Percentiles rank a stretch among this genome's conserved stretches.
Evolutionary conservation across 2,888 invertebrate species (phyloP).

Genomic region (Parasteatoda lunata): DNA sequence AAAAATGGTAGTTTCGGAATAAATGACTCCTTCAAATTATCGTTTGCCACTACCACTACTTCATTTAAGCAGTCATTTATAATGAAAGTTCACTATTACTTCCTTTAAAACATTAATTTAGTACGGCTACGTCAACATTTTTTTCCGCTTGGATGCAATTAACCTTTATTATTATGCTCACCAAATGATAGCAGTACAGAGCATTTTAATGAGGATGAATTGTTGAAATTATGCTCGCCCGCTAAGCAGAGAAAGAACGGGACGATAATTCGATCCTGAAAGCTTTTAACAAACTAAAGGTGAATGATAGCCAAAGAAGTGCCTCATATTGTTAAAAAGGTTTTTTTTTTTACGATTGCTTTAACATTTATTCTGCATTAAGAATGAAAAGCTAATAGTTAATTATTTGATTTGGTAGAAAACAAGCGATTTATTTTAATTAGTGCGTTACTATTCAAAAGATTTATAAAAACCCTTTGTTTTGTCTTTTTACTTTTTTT

Average conservation of each 20-base stretch:
- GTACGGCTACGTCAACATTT: conserved; percentile 32
- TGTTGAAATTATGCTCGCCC: conserved; percentile 20
- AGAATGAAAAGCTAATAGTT: no score
- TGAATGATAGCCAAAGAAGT: neutral
- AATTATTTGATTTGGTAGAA: no score
- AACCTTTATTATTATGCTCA: conserved; percentile 13
- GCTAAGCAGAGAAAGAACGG: neutral
- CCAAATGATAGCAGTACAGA: conserved; percentile 5
- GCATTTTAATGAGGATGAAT: conserved; percentile 35
- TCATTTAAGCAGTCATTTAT: conserved; percentile 21
- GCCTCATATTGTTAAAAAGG: neutral
- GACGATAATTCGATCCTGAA: conserved; percentile 26
- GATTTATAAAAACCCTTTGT: no score
- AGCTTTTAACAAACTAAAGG: conserved; percentile 5
- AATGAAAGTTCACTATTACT: conserved; percentile 15
- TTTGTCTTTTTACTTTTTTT: no score
- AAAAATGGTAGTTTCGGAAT: neutral
- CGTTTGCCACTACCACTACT: conserved; percentile 11
- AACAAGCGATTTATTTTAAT: no score
- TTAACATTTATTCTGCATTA: no score
- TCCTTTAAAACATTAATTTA: conserved; percentile 20
- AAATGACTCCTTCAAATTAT: neutral
- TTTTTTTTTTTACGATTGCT: neutral
- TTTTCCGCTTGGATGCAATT: conserved; percentile 26
- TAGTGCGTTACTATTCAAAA: no score